These are phyloP conservation scores for Motacilla tschutschensis DNA, from an alignment of 2,113 vertebrate genomes.

Conservation along the genomic window DNA sequence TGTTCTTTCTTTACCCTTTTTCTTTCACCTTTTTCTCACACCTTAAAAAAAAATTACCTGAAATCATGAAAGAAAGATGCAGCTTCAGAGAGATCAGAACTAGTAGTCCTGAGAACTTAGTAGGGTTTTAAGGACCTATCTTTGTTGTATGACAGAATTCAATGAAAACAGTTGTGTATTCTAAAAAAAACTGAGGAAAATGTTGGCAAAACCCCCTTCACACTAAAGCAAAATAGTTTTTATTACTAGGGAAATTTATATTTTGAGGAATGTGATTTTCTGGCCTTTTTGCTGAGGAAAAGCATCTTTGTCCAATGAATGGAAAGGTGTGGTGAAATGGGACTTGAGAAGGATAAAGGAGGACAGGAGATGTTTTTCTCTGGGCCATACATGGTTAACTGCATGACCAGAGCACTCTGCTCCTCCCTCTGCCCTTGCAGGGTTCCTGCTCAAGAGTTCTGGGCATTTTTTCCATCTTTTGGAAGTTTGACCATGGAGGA, in stretches of 20 bases:
- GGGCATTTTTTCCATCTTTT: not conserved
- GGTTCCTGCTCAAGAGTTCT: not conserved
- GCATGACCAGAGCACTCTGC: accelerated
- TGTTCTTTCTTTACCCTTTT: not conserved
- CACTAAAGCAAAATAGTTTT: not conserved
- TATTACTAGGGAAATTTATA: not conserved
- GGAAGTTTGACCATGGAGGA: not conserved
- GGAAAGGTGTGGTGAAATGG: not conserved
- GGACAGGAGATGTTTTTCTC: not conserved
- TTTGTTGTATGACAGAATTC: not conserved
- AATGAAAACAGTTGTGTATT: not conserved
- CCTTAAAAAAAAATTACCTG: not conserved
- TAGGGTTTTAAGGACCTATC: not conserved
- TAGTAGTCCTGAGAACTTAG: not conserved
- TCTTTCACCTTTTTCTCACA: not conserved
- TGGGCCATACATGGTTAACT: accelerated
- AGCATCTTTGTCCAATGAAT: not conserved
- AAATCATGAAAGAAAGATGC: not conserved
- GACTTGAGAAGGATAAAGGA: not conserved
- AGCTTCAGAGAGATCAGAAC: not conserved
- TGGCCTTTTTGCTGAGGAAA: not conserved
- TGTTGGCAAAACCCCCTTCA: accelerated
- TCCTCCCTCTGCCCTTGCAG: not conserved
- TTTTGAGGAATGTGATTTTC: not conserved
- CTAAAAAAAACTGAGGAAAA: not conserved